Evolutionary conservation across 2,888 invertebrate genomes (phyloP), one percentile per base, ranked within the genome.

Genomic region (Tribolium freemani): DNA sequence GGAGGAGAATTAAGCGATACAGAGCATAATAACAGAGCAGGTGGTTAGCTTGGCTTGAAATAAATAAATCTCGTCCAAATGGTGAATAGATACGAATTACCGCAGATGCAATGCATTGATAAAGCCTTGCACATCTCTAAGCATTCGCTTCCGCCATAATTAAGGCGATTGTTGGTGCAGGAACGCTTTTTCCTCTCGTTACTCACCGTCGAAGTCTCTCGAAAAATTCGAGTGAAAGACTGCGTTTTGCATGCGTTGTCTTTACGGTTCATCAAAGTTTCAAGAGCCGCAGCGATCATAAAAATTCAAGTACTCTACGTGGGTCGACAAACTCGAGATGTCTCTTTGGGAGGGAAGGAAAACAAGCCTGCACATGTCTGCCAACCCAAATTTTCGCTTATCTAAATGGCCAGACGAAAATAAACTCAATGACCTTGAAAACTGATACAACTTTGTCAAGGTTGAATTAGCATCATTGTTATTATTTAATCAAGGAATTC

Each of bases 141-240:
- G 73, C 74, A 70, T 74, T 76, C 63, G 68, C 77, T 78, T 78
- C 78, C 78, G 77, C 77, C 64, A 77, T 76, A 70, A 75, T 76
- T 75, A 76, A 73, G 72, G 58, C 73, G 72, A 77, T 77, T 78
- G 75, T 75, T 75, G 72, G 56, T 11, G 44, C 51, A 57, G 16
- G 16, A 16, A 46, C 44, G 30, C 4, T 38, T 53, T 50, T 53
- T 64, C 64, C 48, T 48, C 16, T 48, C 48, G 48, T 48, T 21
- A 64, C 54, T 44, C 26, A 44, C 20, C 54, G 54, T 64, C 44
- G 51, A 64, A 64, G 53, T 64, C 64, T 64, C 64, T 50, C 38
- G n/a, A 66, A 51, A 66, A 66, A 54, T 44, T 44, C 48, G 16
- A 57, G 46, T 31, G n/a, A 11, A 26, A 26, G 5, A 5, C 26